A percentile compares a stretch with the other conserved stretches of the same genome.
Evolutionary conservation across 35 echinoderm and acorn worm genomes (phyloP).

Genomic region (Ophiothrix spiculata): DNA sequence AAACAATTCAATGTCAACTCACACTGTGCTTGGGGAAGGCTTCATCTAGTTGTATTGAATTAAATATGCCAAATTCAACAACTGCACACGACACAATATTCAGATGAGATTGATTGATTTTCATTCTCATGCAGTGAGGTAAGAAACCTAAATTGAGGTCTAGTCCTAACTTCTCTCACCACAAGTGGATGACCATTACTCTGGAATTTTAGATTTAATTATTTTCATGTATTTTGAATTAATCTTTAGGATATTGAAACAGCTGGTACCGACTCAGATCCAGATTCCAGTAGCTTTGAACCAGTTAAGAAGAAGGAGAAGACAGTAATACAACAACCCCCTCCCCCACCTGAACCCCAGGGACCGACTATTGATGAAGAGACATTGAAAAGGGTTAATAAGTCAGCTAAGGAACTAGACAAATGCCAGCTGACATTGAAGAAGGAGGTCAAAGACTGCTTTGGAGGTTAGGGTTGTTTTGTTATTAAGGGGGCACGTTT

Average conservation of each 20-base stretch:
- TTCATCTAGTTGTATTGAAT: no score
- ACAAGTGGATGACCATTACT: not conserved
- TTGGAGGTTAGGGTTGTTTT: no score
- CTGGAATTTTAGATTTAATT: not conserved
- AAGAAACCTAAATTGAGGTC: no score
- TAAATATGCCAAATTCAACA: no score
- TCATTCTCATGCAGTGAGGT: no score
- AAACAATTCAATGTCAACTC: no score
- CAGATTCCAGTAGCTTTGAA: conserved; percentile 38
- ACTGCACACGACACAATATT: no score
- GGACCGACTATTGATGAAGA: conserved; percentile 79
- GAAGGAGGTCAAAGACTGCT: conserved; percentile 62
- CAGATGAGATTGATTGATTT: no score
- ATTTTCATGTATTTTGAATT: not conserved
- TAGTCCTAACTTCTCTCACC: no score
- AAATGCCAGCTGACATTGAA: conserved; percentile 71
- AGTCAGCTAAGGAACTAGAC: conserved; percentile 63
- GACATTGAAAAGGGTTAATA: conserved; percentile 58
- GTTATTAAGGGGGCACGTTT: no score
- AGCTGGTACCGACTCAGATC: conserved; percentile 13
- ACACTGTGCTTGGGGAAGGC: no score
- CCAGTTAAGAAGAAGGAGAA: no score
- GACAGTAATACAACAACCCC: not conserved
- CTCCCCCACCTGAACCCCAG: conserved; percentile 17
- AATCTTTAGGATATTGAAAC: conserved; percentile 53